A percentile compares a stretch with the other conserved stretches of the same genome.
Evolutionary conservation across 2,797 vertebrate genomes (phyloP).

Genomic region (Rhinoraja longicauda): DNA sequence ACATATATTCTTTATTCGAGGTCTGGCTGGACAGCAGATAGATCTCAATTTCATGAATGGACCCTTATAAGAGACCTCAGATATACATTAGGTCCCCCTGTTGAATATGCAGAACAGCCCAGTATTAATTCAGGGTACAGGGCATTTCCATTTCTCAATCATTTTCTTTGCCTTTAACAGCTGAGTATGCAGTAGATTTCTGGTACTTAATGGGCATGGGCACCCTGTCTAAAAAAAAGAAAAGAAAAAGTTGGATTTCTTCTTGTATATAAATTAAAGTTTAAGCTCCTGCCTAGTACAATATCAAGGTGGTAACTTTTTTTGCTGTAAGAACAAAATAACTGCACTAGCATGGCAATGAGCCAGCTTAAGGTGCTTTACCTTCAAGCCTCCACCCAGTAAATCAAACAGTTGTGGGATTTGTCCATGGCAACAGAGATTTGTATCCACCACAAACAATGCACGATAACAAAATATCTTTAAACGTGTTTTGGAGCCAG

Average conservation of each 20-base stretch:
- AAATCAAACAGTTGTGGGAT: neutral
- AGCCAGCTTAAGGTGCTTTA: constrained; percentile 18
- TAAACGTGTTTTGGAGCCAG: constrained; percentile 11
- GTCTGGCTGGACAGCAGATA: neutral
- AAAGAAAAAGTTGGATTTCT: neutral
- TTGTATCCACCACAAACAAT: constrained; percentile 13
- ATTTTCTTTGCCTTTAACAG: neutral
- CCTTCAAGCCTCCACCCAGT: neutral
- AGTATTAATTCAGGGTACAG: neutral
- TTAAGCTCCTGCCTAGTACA: neutral
- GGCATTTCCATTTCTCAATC: too few relatives aligned
- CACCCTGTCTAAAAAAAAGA: neutral
- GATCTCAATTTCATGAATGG: neutral
- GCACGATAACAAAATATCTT: constrained; percentile 5
- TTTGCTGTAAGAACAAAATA: neutral
- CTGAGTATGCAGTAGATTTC: neutral
- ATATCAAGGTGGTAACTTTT: neutral
- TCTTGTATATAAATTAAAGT: neutral
- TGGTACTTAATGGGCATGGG: neutral
- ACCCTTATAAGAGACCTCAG: neutral
- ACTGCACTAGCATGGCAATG: neutral
- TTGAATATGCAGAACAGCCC: neutral
- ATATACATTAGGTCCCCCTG: neutral
- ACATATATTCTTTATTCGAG: too few relatives aligned
- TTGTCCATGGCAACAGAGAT: neutral